phyloP scores from a whole-genome alignment of 1,140 invertebrate genomes.

The Sitobion miscanthi region DNA sequence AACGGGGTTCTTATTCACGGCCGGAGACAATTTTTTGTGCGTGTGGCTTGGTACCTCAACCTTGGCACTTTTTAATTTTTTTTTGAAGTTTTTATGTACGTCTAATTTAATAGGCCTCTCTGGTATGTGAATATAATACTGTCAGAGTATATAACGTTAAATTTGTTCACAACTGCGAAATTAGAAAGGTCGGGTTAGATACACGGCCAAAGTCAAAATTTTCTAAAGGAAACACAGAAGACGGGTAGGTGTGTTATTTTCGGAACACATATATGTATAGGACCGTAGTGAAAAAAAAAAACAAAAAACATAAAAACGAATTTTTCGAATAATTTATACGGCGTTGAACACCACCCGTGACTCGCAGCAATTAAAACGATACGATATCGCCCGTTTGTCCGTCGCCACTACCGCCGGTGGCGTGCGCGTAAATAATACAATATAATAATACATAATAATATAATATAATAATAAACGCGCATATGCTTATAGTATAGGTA shows the following conservation, averaged over 20 bases:
- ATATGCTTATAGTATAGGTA: not conserved
- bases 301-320: not conserved
- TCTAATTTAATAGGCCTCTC: too few relatives aligned
- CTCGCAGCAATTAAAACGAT: slow-evolving; percentile 6
- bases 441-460: not conserved
- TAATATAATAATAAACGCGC: slow-evolving; percentile 3
- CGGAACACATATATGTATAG: too few relatives aligned
- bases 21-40: too few relatives aligned
- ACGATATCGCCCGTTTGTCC: not conserved
- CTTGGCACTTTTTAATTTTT: too few relatives aligned
- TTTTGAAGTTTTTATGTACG: too few relatives aligned
- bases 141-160: not conserved
- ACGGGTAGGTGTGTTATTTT: not conserved
- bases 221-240: not conserved
- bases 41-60: too few relatives aligned
- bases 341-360: not conserved
- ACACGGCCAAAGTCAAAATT: not conserved
- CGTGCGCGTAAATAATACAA: not conserved
- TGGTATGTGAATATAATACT: not conserved
- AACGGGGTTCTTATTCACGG: too few relatives aligned
- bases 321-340: not conserved
- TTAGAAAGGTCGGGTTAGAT: not conserved
- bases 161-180: not conserved
- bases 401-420: not conserved
- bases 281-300: not conserved